A percentile compares a stretch with the other conserved stretches of the same genome.
Conservation (phyloP, 2,797 vertebrate species). For the Enteromius afrohamiltoni region DNA sequence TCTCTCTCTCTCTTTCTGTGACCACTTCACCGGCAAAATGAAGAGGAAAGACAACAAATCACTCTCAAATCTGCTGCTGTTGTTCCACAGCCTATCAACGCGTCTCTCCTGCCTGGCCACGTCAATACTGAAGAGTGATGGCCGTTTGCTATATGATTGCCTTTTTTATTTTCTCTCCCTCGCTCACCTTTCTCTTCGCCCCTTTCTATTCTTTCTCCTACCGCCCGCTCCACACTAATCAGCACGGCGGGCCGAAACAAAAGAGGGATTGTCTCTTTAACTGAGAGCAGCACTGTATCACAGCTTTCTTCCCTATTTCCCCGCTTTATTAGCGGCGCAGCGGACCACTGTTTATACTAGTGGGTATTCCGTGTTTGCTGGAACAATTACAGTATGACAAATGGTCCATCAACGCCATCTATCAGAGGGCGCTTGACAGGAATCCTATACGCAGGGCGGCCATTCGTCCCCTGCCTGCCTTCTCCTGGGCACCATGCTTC, state of each 20-base stretch:
- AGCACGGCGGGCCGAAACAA: constrained; percentile 72
- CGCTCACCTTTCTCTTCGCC: constrained; percentile 59
- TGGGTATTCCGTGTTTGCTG: constrained; percentile 98
- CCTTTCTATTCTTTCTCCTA: constrained; percentile 51
- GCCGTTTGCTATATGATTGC: constrained; percentile 81
- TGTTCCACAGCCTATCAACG: constrained; percentile 81
- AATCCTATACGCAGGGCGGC: constrained; percentile 97
- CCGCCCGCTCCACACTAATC: constrained; percentile 67
- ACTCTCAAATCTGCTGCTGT: constrained; percentile 72
- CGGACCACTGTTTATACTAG: constrained; percentile 96
- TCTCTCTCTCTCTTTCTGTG: constrained; percentile 65
- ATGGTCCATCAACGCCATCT: constrained; percentile 99
- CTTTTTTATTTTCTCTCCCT: constrained; percentile 76
- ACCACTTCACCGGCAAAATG: constrained; percentile 73
- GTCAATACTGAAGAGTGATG: constrained; percentile 81
- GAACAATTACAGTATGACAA: constrained; percentile 99
- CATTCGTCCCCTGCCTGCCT: constrained; percentile 89
- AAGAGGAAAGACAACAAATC: constrained; percentile 75
- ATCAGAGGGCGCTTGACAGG: constrained; percentile 96
- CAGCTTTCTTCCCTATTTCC: constrained; percentile 89
- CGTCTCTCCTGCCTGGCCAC: constrained; percentile 72
- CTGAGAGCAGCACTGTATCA: constrained; percentile 85
- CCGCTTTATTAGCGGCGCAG: constrained; percentile 95
- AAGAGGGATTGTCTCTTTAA: constrained; percentile 81
- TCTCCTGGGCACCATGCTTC: constrained; percentile 96